A percentile compares a stretch with the other conserved stretches of the same genome.
These are phyloP conservation scores for Bursaphelenchus okinawaensis DNA, from an alignment of 2,888 invertebrate species.

Conservation along the genomic window DNA sequence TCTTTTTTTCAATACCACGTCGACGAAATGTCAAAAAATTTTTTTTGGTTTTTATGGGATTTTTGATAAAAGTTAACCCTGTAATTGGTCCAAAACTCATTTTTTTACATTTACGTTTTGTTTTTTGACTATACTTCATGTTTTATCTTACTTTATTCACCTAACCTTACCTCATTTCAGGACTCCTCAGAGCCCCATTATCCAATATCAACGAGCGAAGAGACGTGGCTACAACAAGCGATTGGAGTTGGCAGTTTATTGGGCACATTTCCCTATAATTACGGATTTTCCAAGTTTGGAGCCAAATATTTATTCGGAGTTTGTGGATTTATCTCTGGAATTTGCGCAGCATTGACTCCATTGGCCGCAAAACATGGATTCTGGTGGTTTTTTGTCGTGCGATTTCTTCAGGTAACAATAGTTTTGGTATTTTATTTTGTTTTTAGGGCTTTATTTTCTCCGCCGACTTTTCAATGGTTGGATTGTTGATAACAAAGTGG, in stretches of 20 bases:
- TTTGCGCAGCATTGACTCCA: not conserved
- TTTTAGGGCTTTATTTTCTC: not conserved
- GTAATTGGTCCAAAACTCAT: too few relatives aligned
- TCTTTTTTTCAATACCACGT: too few relatives aligned
- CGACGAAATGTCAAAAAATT: too few relatives aligned
- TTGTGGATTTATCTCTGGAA: not conserved
- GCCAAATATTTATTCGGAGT: not conserved
- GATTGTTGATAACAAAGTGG: not conserved
- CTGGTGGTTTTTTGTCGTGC: not conserved
- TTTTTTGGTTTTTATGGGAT: too few relatives aligned
- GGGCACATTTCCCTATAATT: not conserved
- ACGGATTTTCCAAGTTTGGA: not conserved
- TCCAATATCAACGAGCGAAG: not conserved
- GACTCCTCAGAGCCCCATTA: not conserved
- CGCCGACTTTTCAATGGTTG: not conserved
- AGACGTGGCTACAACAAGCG: not conserved
- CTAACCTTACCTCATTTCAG: not conserved
- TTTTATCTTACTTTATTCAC: too few relatives aligned
- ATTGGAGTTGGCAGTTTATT: not conserved
- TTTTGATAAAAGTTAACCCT: too few relatives aligned
- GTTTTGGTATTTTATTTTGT: not conserved
- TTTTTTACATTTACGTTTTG: too few relatives aligned
- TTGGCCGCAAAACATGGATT: not conserved
- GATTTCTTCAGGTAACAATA: not conserved
- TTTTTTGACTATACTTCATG: too few relatives aligned